phyloP scores from a whole-genome alignment of 1,140 invertebrate genomes.

The Bombus pascuorum region DNA sequence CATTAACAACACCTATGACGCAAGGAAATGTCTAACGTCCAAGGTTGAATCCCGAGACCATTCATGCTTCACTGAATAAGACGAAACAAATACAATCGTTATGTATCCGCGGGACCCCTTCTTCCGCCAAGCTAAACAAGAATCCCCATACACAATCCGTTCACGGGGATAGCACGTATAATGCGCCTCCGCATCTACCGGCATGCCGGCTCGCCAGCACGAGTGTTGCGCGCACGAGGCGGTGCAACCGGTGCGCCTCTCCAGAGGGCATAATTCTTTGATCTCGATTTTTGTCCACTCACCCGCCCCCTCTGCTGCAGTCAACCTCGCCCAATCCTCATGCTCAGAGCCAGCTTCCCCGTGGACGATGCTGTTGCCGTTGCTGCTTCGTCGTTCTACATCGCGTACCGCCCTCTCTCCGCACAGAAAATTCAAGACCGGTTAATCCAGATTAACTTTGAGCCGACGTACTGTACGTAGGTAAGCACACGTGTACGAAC shows the following conservation, averaged over 20 bases:
- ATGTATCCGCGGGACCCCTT: slow-evolving; percentile 24
- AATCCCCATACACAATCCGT: slow-evolving; percentile 21
- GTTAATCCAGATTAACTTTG: slow-evolving; percentile 72
- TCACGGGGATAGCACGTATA: slow-evolving; percentile 11
- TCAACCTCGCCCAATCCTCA: neutral
- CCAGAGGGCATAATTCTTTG: slow-evolving; percentile 61
- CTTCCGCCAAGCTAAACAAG: slow-evolving; percentile 34
- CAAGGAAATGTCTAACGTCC: neutral
- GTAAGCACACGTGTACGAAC: slow-evolving; percentile 5
- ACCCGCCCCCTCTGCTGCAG: neutral
- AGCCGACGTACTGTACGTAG: slow-evolving; percentile 44
- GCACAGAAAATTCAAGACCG: slow-evolving; percentile 64
- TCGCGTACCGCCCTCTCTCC: slow-evolving; percentile 26
- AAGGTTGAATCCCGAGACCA: slow-evolving; percentile 9
- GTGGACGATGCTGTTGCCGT: neutral
- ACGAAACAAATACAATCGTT: slow-evolving; percentile 42
- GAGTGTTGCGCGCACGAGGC: slow-evolving; percentile 40
- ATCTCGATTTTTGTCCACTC: slow-evolving; percentile 65
- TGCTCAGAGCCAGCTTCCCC: neutral
- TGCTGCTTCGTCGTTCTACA: slow-evolving; percentile 16
- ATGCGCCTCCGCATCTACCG: slow-evolving; percentile 34
- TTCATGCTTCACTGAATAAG: slow-evolving; percentile 42
- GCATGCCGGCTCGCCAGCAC: neutral
- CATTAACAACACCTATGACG: slow-evolving; percentile 17
- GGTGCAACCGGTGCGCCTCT: slow-evolving; percentile 48